Evolutionary conservation across 2,113 vertebrate genomes (phyloP), one percentile per base, ranked within the genome.

Genomic region (Lophura nycthemera): DNA sequence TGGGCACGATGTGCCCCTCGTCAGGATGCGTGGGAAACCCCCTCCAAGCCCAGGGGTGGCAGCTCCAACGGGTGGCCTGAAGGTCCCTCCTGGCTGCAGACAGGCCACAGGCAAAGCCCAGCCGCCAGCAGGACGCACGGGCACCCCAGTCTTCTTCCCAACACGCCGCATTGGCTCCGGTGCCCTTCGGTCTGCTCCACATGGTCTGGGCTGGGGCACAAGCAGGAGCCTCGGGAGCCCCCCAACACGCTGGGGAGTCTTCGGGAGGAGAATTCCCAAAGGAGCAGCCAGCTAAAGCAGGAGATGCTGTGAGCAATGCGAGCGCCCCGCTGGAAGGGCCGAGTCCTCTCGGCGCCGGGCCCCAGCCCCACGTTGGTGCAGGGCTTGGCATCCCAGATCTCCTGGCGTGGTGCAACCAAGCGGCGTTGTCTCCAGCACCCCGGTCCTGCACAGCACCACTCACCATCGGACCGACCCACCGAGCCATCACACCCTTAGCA

Each of bases 61-160:
- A 18, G 85, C 70, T 38, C 66, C 92, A 43, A 11, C 2, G 71
- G 76, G 87, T 0, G n/a, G 63, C 88, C 72, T 34, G 52, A 91
- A 66, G 59, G 90, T 96, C 90, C 66, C 45, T 95, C 52, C 91
- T 81, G 93, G 86, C 75, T 79, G 85, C 70, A 91, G 38, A 70
- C 8, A 6, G 56, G 88, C 76, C 12, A 86, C 79, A 82, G 90
- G 73, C 47, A 30, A 40, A 76, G 91, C 78, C 94, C 91, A 40
- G 54, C 85, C 83, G 92, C 75, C 82, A 57, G 73, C 17, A 36
- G 59, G 70, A 77, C 56, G 77, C 56, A 64, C 50, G 82, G 94
- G 96, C 92, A 95, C 64, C 96, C 95, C 96, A 45, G 11, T 97
- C 97, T 97, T 97, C 97, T 95, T 93, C 92, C 90, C 90, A 56